A percentile compares a stretch with the other conserved stretches of the same genome.
These are phyloP conservation scores for Orthosia incerta DNA, from an alignment of 2,888 invertebrate species.

Conservation along the genomic window DNA sequence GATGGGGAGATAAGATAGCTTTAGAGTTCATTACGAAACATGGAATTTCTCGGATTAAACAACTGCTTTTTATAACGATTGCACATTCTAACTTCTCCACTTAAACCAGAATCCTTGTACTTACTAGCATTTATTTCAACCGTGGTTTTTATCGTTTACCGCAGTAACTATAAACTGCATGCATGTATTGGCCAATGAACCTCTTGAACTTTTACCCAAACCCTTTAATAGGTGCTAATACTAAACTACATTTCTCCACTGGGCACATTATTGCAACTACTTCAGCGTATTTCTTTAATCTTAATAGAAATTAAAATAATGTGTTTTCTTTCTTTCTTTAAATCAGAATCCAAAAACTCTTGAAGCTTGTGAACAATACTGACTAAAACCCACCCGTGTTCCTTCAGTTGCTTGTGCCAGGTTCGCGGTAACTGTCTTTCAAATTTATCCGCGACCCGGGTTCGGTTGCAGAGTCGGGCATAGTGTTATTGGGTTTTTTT, in stretches of 20 bases:
- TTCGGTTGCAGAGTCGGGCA: no score
- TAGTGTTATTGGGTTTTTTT: no score
- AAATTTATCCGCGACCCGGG: no score
- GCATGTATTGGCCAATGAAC: not conserved
- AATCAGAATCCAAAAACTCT: no score
- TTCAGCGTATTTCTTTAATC: not conserved
- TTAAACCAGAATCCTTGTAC: not conserved
- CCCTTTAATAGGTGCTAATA: not conserved
- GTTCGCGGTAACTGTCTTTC: no score
- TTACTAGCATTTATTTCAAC: not conserved
- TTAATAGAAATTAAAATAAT: no score
- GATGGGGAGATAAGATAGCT: constrained; percentile 1
- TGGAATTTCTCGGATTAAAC: not conserved
- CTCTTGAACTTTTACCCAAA: not conserved
- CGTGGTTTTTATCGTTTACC: not conserved
- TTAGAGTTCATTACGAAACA: not conserved
- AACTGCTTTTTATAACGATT: not conserved
- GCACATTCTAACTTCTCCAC: not conserved
- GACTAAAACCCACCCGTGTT: no score
- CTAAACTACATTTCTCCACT: no score
- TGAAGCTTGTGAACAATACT: constrained; percentile 11
- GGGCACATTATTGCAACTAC: not conserved
- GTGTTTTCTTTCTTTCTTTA: no score
- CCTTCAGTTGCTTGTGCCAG: no score
- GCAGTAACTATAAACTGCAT: not conserved